Evolutionary conservation across 2,113 vertebrate genomes (phyloP), one percentile per base, ranked within the genome.

Genomic region (Taxidea taxus): DNA sequence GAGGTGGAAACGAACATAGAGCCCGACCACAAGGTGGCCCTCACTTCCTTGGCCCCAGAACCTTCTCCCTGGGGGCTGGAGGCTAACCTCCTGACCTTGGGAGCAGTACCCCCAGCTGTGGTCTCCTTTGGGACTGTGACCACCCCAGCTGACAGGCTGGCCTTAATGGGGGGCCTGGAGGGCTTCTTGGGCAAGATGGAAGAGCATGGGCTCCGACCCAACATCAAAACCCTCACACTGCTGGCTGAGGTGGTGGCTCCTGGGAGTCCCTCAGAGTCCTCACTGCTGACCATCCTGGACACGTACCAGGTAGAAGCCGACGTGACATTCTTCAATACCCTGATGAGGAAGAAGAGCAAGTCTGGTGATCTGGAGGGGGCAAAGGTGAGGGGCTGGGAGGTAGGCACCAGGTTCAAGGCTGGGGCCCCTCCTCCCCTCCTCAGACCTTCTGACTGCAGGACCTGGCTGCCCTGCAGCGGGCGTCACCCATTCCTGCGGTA

Each of bases 121-220:
- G 94, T 99, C 85, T 99, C 99, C 74, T 90, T 99, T 72, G 98
- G 99, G 31, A 95, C 97, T 0, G 99, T 98, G 87, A 95, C 94
- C 13, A 98, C 97, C 0, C 96, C 99, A 0, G 98, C 98, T 0
- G 98, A 99, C 4, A 98, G 99, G 42, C 98, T 99, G 34, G 98
- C 99, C 34, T 98, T 99, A 92, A 99, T 99, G 51, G 99, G 99
- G 29, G 98, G 99, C 11, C 98, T 99, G 88, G 91, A 99, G 13
- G 99, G 99, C 12, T 99, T 99, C 97, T 97, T 99, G 96, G 98
- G 98, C 11, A 99, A 99, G 94, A 99, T 99, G 99, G 98, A 96
- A 0, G 98, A 98, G 25, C 98, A 99, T 0, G 90, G 98, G 5
- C 98, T 99, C 75, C 86, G 83, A 7, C 99, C 99, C 0, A 98